phyloP scores from a whole-genome alignment of 2,888 invertebrate genomes.

The Brachyptera risi region DNA sequence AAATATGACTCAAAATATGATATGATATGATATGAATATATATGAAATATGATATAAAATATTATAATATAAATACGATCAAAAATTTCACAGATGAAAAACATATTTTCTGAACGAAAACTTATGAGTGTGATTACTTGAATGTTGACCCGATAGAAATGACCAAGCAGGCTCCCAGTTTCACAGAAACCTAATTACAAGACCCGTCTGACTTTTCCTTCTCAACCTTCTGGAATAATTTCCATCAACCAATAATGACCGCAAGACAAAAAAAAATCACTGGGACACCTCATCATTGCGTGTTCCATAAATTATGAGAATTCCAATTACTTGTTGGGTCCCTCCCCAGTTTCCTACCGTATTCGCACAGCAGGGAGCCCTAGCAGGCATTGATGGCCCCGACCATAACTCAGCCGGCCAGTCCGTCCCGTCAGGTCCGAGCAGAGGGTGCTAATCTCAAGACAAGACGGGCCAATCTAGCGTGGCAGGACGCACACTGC shows the following conservation, averaged over 20 bases:
- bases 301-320: slow-evolving; percentile 35
- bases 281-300: slow-evolving; percentile 28
- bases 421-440: slow-evolving; percentile 10
- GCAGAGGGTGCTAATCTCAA: slow-evolving; percentile 1
- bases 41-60: too few relatives aligned
- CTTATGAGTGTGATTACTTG: too few relatives aligned
- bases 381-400: slow-evolving; percentile 33
- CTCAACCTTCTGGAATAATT: too few relatives aligned
- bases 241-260: slow-evolving; percentile 10
- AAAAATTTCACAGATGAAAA: too few relatives aligned
- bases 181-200: too few relatives aligned
- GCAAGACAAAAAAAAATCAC: slow-evolving; percentile 22
- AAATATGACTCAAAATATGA: too few relatives aligned
- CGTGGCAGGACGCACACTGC: neutral
- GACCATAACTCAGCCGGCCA: slow-evolving; percentile 25
- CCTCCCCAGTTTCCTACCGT: slow-evolving; percentile 36
- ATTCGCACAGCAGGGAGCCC: slow-evolving; percentile 33
- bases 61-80: too few relatives aligned
- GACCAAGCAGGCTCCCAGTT: too few relatives aligned
- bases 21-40: too few relatives aligned
- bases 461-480: slow-evolving; percentile 4
- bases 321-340: slow-evolving; percentile 52
- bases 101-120: too few relatives aligned
- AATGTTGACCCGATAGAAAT: too few relatives aligned
- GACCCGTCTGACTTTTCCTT: too few relatives aligned